Conservation (phyloP, 2,797 vertebrate genomes). For the Ceyx erithaca region DNA sequence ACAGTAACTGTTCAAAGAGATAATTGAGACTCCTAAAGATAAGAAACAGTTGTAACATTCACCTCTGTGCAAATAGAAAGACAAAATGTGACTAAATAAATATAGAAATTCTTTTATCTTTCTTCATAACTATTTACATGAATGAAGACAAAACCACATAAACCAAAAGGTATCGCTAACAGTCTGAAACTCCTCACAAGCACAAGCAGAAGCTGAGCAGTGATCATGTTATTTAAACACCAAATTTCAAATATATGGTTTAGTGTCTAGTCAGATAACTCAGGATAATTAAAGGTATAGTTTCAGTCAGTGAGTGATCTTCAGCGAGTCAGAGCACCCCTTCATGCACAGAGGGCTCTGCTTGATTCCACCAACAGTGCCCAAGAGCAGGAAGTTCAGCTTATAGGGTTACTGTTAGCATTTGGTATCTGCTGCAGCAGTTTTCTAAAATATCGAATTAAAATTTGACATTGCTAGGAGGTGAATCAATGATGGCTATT, state of each 20-base stretch:
- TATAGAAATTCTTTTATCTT: neutral
- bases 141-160: neutral
- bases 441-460: neutral
- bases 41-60: neutral
- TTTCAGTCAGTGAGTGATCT: neutral
- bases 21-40: neutral
- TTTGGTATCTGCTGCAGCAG: neutral
- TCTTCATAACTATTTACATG: neutral
- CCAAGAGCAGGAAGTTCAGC: neutral
- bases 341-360: neutral
- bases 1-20: neutral
- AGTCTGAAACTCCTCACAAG: neutral
- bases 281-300: neutral
- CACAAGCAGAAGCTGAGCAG: neutral
- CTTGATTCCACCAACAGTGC: neutral
- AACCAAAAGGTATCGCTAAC: neutral
- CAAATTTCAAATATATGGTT: neutral
- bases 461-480: neutral
- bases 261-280: neutral
- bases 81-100: neutral
- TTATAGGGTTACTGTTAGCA: neutral
- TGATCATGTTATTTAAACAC: neutral
- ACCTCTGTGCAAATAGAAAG: neutral
- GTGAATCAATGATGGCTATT: neutral
- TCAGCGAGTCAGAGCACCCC: accelerated